These are phyloP conservation scores for Phalacrocorax carbo DNA, from an alignment of 2,113 vertebrate species.

Conservation along the genomic window DNA sequence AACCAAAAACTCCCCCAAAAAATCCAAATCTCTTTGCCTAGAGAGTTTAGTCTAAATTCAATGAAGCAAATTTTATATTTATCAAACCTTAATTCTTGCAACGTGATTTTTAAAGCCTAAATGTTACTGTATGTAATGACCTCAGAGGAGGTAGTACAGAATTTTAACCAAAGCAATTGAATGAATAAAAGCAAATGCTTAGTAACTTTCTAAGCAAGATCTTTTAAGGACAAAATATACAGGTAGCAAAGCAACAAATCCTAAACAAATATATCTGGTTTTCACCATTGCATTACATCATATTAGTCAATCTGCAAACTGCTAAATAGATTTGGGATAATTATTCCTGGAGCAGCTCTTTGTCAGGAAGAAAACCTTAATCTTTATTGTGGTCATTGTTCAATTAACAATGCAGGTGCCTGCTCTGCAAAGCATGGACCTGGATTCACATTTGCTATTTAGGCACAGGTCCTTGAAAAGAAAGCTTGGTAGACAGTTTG, in stretches of 20 bases:
- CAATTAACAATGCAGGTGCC: slow-evolving; percentile 35
- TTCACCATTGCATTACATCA: neutral
- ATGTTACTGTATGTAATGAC: neutral
- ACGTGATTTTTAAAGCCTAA: neutral
- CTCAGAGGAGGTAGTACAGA: neutral
- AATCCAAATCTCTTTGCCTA: neutral
- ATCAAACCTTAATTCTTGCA: neutral
- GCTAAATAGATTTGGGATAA: slow-evolving; percentile 47
- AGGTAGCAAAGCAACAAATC: neutral
- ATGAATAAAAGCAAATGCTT: neutral
- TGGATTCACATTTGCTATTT: neutral
- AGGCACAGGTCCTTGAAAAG: neutral
- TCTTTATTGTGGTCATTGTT: slow-evolving; percentile 3
- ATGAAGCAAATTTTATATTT: neutral
- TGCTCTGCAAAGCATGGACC: neutral
- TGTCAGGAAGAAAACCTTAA: slow-evolving; percentile 31
- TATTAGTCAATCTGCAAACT: neutral
- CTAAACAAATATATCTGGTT: neutral
- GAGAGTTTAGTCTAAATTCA: neutral
- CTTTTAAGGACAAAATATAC: neutral
- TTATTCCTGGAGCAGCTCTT: slow-evolving; percentile 12
- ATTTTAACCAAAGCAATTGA: neutral
- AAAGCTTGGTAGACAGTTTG: neutral
- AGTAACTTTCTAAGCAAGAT: neutral
- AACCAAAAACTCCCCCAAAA: neutral